Conservation (phyloP, 2,888 invertebrate genomes). For the Pasiphila rectangulata region DNA sequence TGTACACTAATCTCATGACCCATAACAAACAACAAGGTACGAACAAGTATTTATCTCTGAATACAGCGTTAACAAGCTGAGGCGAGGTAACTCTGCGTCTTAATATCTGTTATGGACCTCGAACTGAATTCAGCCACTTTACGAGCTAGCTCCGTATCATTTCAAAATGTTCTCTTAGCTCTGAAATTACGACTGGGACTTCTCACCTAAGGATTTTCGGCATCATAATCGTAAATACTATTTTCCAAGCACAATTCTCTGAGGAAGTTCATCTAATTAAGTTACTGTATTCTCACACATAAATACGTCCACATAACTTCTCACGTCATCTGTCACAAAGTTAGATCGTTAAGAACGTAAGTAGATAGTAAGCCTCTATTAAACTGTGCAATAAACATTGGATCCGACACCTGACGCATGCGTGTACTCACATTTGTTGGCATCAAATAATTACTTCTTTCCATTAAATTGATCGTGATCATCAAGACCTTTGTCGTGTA, state of each 20-base stretch:
- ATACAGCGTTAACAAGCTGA: constrained; percentile 3
- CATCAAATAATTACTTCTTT: constrained; percentile 25
- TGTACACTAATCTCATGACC: not conserved
- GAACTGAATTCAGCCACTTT: constrained; percentile 16
- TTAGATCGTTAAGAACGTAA: constrained; percentile 49
- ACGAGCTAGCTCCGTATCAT: constrained; percentile 15
- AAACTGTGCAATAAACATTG: constrained; percentile 41
- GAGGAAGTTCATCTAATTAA: constrained; percentile 31
- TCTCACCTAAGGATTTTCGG: constrained; percentile 16
- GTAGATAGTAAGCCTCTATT: constrained; percentile 44
- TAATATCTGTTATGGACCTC: constrained; percentile 13
- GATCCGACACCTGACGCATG: constrained; percentile 32
- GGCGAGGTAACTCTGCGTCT: constrained; percentile 9
- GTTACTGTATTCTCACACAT: constrained; percentile 30
- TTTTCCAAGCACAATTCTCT: constrained; percentile 22
- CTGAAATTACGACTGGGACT: constrained; percentile 16
- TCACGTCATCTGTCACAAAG: constrained; percentile 43
- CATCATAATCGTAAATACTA: constrained; percentile 19
- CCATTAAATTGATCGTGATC: constrained; percentile 22
- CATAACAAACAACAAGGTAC: constrained; percentile 1
- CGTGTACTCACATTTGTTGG: constrained; percentile 16
- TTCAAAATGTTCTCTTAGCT: constrained; percentile 11
- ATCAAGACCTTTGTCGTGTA: constrained; percentile 47
- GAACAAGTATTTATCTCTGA: not conserved
- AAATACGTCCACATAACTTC: constrained; percentile 40